phyloP scores from a whole-genome alignment of 2,888 invertebrate genomes.

The Drosophila paranaensis region DNA sequence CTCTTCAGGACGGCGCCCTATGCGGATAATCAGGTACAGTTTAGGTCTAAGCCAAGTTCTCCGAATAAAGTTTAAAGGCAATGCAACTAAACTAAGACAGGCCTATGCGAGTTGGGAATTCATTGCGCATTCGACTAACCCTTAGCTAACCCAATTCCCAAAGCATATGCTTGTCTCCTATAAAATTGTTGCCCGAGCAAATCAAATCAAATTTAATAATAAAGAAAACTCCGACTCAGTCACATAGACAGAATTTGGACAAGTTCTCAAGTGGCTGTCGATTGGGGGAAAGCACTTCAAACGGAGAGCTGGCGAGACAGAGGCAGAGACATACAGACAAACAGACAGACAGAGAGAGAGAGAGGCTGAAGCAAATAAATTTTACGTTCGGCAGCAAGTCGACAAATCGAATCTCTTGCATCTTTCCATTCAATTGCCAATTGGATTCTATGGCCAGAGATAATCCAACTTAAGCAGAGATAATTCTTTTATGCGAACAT shows the following conservation, averaged over 20 bases:
- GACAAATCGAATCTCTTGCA: slow-evolving; percentile 71
- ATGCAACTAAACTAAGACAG: not conserved
- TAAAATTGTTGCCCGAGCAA: slow-evolving; percentile 49
- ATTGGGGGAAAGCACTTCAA: slow-evolving; percentile 37
- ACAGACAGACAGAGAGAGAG: not conserved
- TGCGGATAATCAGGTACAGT: slow-evolving; percentile 20
- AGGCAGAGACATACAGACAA: not conserved
- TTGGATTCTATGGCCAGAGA: slow-evolving; percentile 74
- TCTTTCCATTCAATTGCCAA: slow-evolving; percentile 78
- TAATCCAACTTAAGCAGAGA: slow-evolving; percentile 80
- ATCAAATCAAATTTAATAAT: slow-evolving; percentile 66
- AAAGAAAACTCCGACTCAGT: slow-evolving; percentile 29
- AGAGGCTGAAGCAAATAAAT: slow-evolving; percentile 47
- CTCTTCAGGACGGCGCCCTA: slow-evolving; percentile 9
- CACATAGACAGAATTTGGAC: slow-evolving; percentile 33
- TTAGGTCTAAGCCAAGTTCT: not conserved
- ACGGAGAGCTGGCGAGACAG: slow-evolving; percentile 4
- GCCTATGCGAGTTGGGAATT: not conserved
- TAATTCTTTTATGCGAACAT: slow-evolving; percentile 79
- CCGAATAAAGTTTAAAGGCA: slow-evolving; percentile 12
- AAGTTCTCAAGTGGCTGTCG: slow-evolving; percentile 63
- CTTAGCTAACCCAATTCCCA: slow-evolving; percentile 27
- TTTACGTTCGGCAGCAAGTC: slow-evolving; percentile 36
- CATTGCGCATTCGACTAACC: slow-evolving; percentile 44
- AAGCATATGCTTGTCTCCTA: slow-evolving; percentile 52